Evolutionary conservation across 1,140 invertebrate species (phyloP).

Genomic region (Cotesia chilonis): DNA sequence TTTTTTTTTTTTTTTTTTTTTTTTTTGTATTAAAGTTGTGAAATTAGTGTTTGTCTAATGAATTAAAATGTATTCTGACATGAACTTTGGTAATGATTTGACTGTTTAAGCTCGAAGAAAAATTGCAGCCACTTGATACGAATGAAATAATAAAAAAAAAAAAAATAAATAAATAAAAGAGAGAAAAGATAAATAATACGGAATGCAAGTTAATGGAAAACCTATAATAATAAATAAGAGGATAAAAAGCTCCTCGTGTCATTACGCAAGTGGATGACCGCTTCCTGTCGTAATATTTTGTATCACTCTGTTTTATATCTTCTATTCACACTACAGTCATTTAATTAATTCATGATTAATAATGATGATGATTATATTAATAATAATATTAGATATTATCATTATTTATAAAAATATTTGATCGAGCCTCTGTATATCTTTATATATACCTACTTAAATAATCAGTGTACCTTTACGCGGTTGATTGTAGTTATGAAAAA

Average conservation of each 20-base stretch:
- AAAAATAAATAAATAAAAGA: slow-evolving; percentile 15
- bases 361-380: slow-evolving; percentile 10
- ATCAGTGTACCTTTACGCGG: slow-evolving; percentile 46
- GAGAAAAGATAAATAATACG: slow-evolving; percentile 28
- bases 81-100: slow-evolving; percentile 4
- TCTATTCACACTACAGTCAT: slow-evolving; percentile 35
- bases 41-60: neutral
- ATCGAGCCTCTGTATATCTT: slow-evolving; percentile 40
- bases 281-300: slow-evolving; percentile 49
- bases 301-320: slow-evolving; percentile 53
- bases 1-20: neutral
- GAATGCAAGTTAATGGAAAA: slow-evolving; percentile 39
- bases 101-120: slow-evolving; percentile 38
- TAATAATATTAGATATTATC: slow-evolving; percentile 20
- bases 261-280: slow-evolving; percentile 46
- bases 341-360: slow-evolving; percentile 34
- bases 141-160: neutral
- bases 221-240: slow-evolving; percentile 33
- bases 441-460: slow-evolving; percentile 41
- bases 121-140: slow-evolving; percentile 45
- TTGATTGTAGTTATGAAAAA: slow-evolving; percentile 47
- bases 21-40: neutral
- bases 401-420: slow-evolving; percentile 2
- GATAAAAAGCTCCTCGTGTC: slow-evolving; percentile 41
- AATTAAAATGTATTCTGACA: too few relatives aligned